Percentiles rank a stretch among this genome's conserved stretches.
Conservation (phyloP, 2,888 invertebrate genomes). For the Acanthoscelides obtectus region DNA sequence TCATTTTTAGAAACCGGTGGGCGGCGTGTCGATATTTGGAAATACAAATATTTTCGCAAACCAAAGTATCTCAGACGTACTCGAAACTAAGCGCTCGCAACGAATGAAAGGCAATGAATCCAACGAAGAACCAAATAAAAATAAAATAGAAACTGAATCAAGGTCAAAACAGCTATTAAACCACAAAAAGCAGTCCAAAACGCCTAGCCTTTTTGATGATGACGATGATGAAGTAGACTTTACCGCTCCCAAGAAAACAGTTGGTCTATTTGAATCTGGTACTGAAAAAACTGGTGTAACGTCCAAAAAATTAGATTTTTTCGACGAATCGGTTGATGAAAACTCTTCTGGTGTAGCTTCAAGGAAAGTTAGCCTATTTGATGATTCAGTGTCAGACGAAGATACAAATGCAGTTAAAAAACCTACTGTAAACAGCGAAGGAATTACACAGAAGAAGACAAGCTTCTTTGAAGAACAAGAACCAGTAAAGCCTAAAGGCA, state of each 20-base stretch:
- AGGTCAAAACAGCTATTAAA: constrained; percentile 4
- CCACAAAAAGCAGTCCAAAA: not conserved
- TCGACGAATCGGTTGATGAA: constrained; percentile 1
- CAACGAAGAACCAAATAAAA: constrained; percentile 11
- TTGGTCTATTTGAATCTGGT: constrained; percentile 15
- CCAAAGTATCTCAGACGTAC: constrained; percentile 20
- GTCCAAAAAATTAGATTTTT: constrained; percentile 4
- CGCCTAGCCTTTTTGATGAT: constrained; percentile 4
- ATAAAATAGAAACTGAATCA: constrained; percentile 13
- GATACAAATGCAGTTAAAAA: not conserved
- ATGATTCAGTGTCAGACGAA: constrained; percentile 20
- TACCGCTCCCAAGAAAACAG: constrained; percentile 1
- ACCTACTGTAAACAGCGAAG: not conserved
- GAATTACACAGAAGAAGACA: constrained; percentile 5
- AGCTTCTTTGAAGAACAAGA: constrained; percentile 11
- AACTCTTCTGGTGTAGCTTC: constrained; percentile 6
- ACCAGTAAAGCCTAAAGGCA: constrained; percentile 3
- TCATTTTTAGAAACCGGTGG: constrained; percentile 55
- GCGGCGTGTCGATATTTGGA: constrained; percentile 58
- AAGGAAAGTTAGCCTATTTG: constrained; percentile 34
- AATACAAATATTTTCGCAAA: constrained; percentile 27
- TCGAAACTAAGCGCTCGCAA: constrained; percentile 14
- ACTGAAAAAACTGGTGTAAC: not conserved
- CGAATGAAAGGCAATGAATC: constrained; percentile 6
- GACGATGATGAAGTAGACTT: constrained; percentile 2